Percentiles rank a stretch among this genome's conserved stretches.
Evolutionary conservation across 2,797 vertebrate genomes (phyloP).

Genomic region (Loris lydekkerianus): DNA sequence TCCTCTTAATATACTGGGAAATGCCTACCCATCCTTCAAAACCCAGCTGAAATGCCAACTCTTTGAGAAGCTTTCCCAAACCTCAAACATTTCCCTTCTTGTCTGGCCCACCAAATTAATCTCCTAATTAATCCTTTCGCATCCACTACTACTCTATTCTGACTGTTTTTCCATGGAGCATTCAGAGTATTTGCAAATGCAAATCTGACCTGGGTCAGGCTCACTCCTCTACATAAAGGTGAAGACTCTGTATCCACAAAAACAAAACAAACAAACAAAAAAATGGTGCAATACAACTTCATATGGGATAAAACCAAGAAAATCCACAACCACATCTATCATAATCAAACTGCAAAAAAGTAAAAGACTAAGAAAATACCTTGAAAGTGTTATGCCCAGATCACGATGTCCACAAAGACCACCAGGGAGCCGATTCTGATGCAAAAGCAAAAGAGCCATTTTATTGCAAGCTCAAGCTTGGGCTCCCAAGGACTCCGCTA

Average conservation of each 20-base stretch:
- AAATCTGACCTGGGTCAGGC: background rate
- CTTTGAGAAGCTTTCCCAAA: background rate
- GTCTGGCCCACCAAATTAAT: background rate
- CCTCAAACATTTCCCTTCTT: background rate
- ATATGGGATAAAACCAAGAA: background rate
- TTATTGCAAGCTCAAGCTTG: too few species aligned
- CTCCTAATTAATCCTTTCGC: background rate
- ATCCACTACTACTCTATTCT: background rate
- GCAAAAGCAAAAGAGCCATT: too few species aligned
- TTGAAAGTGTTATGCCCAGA: background rate
- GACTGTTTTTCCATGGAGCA: background rate
- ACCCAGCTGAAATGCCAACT: background rate
- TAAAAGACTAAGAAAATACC: background rate
- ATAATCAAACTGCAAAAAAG: background rate
- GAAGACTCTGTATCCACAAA: too few species aligned
- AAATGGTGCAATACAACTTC: background rate
- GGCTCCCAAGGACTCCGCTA: too few species aligned
- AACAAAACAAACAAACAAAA: too few species aligned
- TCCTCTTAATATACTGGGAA: background rate
- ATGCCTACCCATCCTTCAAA: background rate
- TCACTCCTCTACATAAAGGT: background rate
- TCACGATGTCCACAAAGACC: too few species aligned
- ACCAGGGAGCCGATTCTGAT: too few species aligned
- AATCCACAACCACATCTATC: background rate
- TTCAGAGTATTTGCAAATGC: background rate